These are phyloP conservation scores for Drosophila suzukii DNA, from an alignment of 1,140 invertebrate genomes.

Conservation along the genomic window DNA sequence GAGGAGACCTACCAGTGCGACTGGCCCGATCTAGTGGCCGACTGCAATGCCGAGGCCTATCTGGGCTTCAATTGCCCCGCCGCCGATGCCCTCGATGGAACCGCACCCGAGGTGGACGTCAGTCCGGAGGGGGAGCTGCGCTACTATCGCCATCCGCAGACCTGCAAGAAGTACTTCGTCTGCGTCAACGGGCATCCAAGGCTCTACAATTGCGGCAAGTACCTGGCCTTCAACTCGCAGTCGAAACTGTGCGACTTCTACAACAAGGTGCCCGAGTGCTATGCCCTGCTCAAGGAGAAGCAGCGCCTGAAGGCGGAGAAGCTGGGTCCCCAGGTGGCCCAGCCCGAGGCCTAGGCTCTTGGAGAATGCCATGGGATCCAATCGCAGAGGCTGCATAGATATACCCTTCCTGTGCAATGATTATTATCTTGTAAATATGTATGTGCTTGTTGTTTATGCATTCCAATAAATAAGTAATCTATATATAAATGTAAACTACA, in stretches of 20 bases:
- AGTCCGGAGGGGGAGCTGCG: slow-evolving; percentile 85
- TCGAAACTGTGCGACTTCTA: slow-evolving; percentile 81
- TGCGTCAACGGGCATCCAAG: slow-evolving; percentile 90
- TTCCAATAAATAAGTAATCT: slow-evolving; percentile 44
- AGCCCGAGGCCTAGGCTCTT: slow-evolving; percentile 29
- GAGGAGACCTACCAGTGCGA: slow-evolving; percentile 91
- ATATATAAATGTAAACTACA: not conserved
- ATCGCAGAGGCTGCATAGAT: slow-evolving; percentile 34
- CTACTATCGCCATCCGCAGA: slow-evolving; percentile 86
- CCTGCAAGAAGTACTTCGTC: slow-evolving; percentile 93
- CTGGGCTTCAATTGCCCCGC: slow-evolving; percentile 89
- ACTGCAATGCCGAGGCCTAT: slow-evolving; percentile 91
- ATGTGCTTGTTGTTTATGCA: slow-evolving; percentile 25
- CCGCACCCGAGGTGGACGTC: slow-evolving; percentile 84
- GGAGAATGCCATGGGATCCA: not conserved
- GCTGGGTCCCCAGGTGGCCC: slow-evolving; percentile 24
- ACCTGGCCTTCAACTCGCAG: slow-evolving; percentile 76
- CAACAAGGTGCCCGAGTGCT: slow-evolving; percentile 80
- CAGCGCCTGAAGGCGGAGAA: slow-evolving; percentile 63
- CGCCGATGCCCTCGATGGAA: slow-evolving; percentile 57
- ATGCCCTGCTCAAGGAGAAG: slow-evolving; percentile 77
- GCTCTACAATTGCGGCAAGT: slow-evolving; percentile 80
- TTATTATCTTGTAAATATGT: slow-evolving; percentile 46
- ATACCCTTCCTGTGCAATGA: slow-evolving; percentile 32
- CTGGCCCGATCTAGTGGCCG: slow-evolving; percentile 92